These are phyloP conservation scores for Anableps anableps DNA, from an alignment of 2,797 vertebrate genomes.

Conservation along the genomic window DNA sequence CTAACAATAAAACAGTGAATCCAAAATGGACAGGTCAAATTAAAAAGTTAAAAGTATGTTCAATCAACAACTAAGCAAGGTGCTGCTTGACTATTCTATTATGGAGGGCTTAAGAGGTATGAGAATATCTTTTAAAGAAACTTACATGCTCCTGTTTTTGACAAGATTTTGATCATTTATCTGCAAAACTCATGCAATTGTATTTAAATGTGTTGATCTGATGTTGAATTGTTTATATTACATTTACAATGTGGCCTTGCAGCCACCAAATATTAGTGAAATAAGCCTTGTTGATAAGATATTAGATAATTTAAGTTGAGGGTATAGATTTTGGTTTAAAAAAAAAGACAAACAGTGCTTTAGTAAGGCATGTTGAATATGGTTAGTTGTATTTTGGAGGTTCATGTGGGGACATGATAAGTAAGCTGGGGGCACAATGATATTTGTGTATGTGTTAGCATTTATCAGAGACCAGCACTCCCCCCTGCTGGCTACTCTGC, in stretches of 20 bases:
- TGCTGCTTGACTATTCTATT: too few species aligned
- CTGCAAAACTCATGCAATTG: too few species aligned
- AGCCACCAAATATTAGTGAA: neutral
- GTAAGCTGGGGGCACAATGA: neutral
- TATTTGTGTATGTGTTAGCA: conserved; percentile 16
- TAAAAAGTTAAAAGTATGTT: too few species aligned
- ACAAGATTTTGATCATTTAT: too few species aligned
- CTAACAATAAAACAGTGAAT: too few species aligned
- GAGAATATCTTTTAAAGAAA: too few species aligned
- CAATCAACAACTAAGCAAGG: too few species aligned
- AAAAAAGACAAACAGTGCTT: neutral
- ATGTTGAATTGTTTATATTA: too few species aligned
- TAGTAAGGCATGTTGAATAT: neutral
- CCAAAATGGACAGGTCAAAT: too few species aligned
- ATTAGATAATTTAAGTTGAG: neutral
- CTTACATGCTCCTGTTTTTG: too few species aligned
- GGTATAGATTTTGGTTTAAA: neutral
- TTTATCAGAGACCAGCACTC: conserved; percentile 76
- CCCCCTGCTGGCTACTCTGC: conserved; percentile 72
- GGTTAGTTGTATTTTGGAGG: neutral
- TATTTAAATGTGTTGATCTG: too few species aligned
- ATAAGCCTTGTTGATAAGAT: neutral
- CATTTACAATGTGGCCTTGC: neutral
- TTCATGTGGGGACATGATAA: neutral
- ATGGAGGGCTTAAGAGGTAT: too few species aligned